Evolutionary conservation across 2,797 vertebrate species (phyloP).

Genomic region (Oceanodroma leucorhoa): DNA sequence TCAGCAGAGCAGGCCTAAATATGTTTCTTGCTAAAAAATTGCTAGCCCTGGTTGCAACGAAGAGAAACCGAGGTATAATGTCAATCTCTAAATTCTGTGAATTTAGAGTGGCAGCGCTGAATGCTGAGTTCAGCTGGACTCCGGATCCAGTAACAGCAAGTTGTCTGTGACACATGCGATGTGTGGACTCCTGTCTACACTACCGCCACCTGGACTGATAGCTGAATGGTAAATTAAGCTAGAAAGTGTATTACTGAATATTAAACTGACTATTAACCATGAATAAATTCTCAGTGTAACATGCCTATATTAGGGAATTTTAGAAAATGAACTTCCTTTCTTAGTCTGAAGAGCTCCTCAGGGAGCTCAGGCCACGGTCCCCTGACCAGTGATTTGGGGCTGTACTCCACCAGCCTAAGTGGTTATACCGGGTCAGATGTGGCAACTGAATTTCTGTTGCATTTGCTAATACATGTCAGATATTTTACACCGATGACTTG

Average conservation of each 20-base stretch:
- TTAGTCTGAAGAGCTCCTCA: not conserved
- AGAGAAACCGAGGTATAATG: not conserved
- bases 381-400: not conserved
- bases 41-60: not conserved
- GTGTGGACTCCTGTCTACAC: slow-evolving; percentile 39
- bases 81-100: not conserved
- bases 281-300: slow-evolving; percentile 37
- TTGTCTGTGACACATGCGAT: slow-evolving; percentile 9
- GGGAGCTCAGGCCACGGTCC: not conserved
- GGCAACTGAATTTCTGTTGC: not conserved
- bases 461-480: not conserved
- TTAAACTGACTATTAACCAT: slow-evolving; percentile 44
- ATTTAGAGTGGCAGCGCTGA: slow-evolving; percentile 6
- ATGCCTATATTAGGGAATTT: not conserved
- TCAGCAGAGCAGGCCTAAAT: slow-evolving; percentile 53
- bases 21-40: slow-evolving; percentile 45
- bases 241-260: slow-evolving; percentile 50
- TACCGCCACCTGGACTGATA: slow-evolving; percentile 57
- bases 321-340: not conserved
- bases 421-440: not conserved
- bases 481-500: not conserved
- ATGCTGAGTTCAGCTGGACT: not conserved
- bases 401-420: not conserved
- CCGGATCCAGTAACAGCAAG: not conserved
- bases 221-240: slow-evolving; percentile 45